Evolutionary conservation across 2,888 invertebrate genomes (phyloP), one percentile per base, ranked within the genome.

Genomic region (Netelia inedita): DNA sequence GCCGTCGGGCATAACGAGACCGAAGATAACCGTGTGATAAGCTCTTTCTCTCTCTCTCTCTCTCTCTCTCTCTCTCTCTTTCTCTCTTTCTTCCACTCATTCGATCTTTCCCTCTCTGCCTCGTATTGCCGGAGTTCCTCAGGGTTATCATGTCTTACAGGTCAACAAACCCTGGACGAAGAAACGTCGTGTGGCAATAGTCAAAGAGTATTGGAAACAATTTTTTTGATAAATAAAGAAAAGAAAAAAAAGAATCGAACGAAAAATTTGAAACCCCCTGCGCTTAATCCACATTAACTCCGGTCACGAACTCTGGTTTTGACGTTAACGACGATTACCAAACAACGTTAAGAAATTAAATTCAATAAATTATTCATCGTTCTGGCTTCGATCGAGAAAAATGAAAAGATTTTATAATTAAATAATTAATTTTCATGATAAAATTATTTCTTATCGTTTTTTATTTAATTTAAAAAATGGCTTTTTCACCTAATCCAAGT

Each of bases 61-160:
- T 43, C 11, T 43, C 43, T 63, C 55, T 23, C 55, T 28, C 92
- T 90, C 90, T 90, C 90, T 55, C 65, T 23, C 55, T 11, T 3
- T 46, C 46, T 11, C 46, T 46, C 14, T 46, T 28, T 28, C 28
- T 28, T 28, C 5, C 28, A 28, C 28, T 28, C 28, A 28, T 28
- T 28, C 28, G 28, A 28, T 28, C 3, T 28, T 28, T 28, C 28
- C 28, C 46, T 46, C 14, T 46, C 46, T 63, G 43, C n/a, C 55
- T 91, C 91, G 91, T 85, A 85, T 92, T 91, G 91, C 91, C 89
- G 89, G 89, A 86, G 89, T 91, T 92, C 91, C 90, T 93, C 92
- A 93, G 93, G 93, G 93, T 93, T 93, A 93, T 93, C 93, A 82
- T 90, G 87, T 87, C 91, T 89, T 71, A 87, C 92, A 91, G 93